Base-by-base conservation (phyloP, 1,140 invertebrate genomes). In the Mylabris phalerata region DNA sequence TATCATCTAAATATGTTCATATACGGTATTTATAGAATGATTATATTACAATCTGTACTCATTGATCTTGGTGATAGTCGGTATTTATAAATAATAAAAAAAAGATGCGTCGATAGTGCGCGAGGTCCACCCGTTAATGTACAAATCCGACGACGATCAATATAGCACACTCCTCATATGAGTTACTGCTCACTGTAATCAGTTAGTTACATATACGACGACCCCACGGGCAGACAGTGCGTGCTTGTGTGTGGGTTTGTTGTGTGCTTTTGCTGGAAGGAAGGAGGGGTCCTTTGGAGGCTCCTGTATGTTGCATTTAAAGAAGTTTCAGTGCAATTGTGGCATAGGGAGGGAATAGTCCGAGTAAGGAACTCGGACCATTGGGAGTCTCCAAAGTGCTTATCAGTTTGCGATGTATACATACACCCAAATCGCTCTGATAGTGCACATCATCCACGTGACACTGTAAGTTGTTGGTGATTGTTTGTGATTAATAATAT, bases 391-490 rank as follows among this genome's bases (percentile, higher is more conserved):
- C 32, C 32, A 32, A 32, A 32, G 32, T 32, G 32, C 32, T 32
- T 42, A 11, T 42, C 32, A 48, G 52, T 55, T 19, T 48, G 52
- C 52, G 24, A 55, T 64, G 65, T 57, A 62, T 40, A 48, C 42
- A 52, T 57, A 60, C 57, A 60, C 55, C 57, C 50, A 60, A 26
- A 26, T 66, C 42, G 54, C 57, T 7, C 55, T 64, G 32, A 47
- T 64, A 13, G 49, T 62, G 43, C 62, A 64, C 26, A 48, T 64
- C 25, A 50, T 66, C 48, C 59, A 66, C 56, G 62, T 66, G 51
- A 55, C 51, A 48, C 26, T 58, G 56, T 58, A 50, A 57, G 50
- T 59, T 48, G 43, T 49, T 43, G 43, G 44, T 60, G 32, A 25
- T 55, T 41, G 51, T 44, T 47, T 44, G 9, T 32, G 32, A 32